Conservation (phyloP, 1,140 invertebrate species). For the Drosophila biarmipes region DNA sequence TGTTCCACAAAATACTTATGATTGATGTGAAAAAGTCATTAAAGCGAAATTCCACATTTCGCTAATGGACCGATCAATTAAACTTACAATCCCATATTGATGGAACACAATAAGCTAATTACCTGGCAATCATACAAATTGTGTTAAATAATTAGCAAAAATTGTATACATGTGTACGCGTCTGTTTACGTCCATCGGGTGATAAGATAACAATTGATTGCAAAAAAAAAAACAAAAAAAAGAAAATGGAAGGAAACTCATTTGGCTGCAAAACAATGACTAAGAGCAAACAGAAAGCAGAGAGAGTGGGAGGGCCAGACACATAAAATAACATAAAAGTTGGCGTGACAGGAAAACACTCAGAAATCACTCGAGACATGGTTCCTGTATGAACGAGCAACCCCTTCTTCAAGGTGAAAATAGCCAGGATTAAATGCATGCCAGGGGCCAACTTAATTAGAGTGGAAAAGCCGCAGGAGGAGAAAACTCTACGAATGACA, state of each 20-base stretch:
- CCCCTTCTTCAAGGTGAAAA: conserved; percentile 28
- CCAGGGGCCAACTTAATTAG: conserved; percentile 47
- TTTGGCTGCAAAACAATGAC: conserved; percentile 31
- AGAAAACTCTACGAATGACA: conserved; percentile 55
- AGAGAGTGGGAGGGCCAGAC: conserved; percentile 23
- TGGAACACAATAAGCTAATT: conserved; percentile 46
- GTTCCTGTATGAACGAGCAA: conserved; percentile 22
- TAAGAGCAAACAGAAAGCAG: conserved; percentile 27
- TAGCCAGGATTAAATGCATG: conserved; percentile 36
- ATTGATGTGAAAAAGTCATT: conserved; percentile 38
- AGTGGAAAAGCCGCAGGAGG: conserved; percentile 7
- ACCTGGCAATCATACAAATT: conserved; percentile 44
- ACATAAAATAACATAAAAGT: conserved; percentile 44
- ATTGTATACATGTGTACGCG: conserved; percentile 24
- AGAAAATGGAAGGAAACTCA: conserved; percentile 12
- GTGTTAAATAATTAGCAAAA: conserved; percentile 47
- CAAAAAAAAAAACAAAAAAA: conserved; percentile 7
- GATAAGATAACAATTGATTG: conserved; percentile 41
- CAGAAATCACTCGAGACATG: conserved; percentile 49
- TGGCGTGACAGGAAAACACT: conserved; percentile 57
- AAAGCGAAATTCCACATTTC: conserved; percentile 17
- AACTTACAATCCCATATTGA: conserved; percentile 21
- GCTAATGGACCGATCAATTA: conserved; percentile 44
- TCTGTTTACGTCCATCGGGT: conserved; percentile 12
- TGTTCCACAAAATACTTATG: conserved; percentile 15